Base-by-base conservation (phyloP, 2,113 vertebrate species). In the Ciconia stormi region DNA sequence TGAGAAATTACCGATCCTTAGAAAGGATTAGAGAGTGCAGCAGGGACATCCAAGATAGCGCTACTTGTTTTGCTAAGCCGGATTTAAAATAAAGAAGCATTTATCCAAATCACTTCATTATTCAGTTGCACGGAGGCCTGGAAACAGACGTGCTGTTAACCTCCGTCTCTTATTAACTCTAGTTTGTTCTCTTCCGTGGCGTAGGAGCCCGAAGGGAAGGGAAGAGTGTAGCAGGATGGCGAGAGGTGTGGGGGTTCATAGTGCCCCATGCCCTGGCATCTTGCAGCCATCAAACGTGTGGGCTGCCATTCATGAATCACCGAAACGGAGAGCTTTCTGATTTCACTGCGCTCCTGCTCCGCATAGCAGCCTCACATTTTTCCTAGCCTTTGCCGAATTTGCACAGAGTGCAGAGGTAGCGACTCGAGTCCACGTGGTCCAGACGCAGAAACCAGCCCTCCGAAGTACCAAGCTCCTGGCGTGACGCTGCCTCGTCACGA, bases 61-160 rank as follows among this genome's bases (percentile, higher is more conserved):
- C 82, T 86, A 3, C 62, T 93, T 79, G 52, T 82, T 91, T 65
- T n/a, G 62, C 46, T 91, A 82, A 85, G 76, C 62, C 0, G 22
- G 82, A 85, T 92, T 90, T 80, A 62, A 73, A 95, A 58, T 85
- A 77, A 77, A 85, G 62, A 70, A 62, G 46, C 46, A 10, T 93
- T 95, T 93, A 53, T 73, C 70, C 40, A 62, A 82, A 94, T 94
- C 46, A 38, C 67, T 88, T 90, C 32, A 21, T 92, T 95, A 73
- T n/a, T 88, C 5, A 20, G 3, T 80, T 0, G 0, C 30, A 10
- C 23, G 49, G 71, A 87, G 84, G 47, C 61, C 73, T 44, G 34
- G 81, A 84, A 89, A 47, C 72, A 93, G 93, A 42, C 17, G 16
- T 74, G 26, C 73, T 38, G 46, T 71, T 85, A 56, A 74, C 73